Evolutionary conservation across 2,888 invertebrate species (phyloP), one percentile per base, ranked within the genome.

Genomic region (Tolmerus cingulatus): DNA sequence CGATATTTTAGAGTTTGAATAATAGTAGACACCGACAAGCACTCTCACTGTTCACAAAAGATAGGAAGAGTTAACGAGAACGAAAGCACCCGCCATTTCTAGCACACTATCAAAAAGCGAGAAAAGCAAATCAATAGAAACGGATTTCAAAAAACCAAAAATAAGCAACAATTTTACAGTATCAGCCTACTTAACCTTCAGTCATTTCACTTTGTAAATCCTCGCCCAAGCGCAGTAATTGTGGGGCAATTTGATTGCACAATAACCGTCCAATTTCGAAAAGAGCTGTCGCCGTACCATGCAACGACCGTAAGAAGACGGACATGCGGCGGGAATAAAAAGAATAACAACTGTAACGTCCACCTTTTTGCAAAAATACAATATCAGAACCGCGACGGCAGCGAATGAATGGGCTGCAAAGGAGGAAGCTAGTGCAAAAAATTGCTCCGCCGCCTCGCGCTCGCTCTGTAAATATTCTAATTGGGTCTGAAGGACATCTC

Each of bases 401-500:
- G 23, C 27, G 43, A 40, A 74, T 34, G 66, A 40, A 66, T 57
- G 66, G 66, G 66, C 66, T 27, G 23, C 23, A 37, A 81, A 81
- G 79, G 46, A 87, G 87, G 87, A 87, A 87, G 87, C 79, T 74
- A 34, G 16, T 23, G 86, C 40, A 40, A 85, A 86, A 76, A 86
- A 43, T 16, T 34, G 34, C 57, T 43, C 30, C 5, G 27, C 43
- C 40, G 40, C 40, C 40, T 55, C 27, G 34, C 30, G 30, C 27
- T 27, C 79, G 19, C 79, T 79, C 43, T 79, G 79, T 46, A 79
- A 86, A 87, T 74, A 74, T 81, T 87, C 82, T 87, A 87, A 87
- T 87, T 87, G 74, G 74, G 55, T 82, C 46, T 76, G 87, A 87
- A 87, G 87, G 87, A 87, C 87, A 87, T 82, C 55, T 51, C 77